Evolutionary conservation across 2,797 vertebrate genomes (phyloP), one percentile per base, ranked within the genome.

Genomic region (Cetoscarus ocellatus): DNA sequence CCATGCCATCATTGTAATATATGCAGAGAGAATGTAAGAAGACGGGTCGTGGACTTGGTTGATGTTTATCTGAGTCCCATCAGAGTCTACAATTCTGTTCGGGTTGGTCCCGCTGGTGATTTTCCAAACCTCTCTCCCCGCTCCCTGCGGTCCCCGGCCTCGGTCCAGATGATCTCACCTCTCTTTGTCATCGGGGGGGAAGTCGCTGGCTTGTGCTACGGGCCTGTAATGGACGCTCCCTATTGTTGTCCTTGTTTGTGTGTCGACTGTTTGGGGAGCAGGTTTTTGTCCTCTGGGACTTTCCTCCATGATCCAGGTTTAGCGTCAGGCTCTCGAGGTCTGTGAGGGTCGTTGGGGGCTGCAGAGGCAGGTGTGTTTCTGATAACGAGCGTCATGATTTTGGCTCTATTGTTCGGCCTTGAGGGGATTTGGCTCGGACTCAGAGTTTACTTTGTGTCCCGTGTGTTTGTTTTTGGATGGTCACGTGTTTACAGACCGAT

Each of bases 181-280:
- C 19, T 52, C 7, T 7, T 13, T 61, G 48, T 85, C 69, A 50
- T 73, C 59, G 2, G 42, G 69, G 75, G 76, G 83, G 86, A 88
- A 87, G 78, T 79, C 70, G 18, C 77, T 80, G 82, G 79, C 75
- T 77, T 74, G 79, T 84, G 83, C 81, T 81, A 13, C 56, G 0
- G 81, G 72, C 27, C 52, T 57, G 65, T 77, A 69, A 74, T 70
- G 73, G 71, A 73, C 27, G 38, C 3, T 8, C 0, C 10, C 70
- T 67, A 82, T 84, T 88, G 77, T 84, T 39, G 60, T 44, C 73
- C 79, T 79, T 85, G 84, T 85, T 75, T 50, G 36, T 74, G 53
- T 63, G 81, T 79, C 73, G 79, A 73, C 14, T 66, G 42, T 81
- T 39, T 67, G n/a, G 17, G 58, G 56, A 42, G 45, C 61, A 67